Percentiles rank a stretch among this genome's conserved stretches.
These are phyloP conservation scores for Ophion costatus DNA, from an alignment of 2,888 invertebrate genomes.

Conservation along the genomic window DNA sequence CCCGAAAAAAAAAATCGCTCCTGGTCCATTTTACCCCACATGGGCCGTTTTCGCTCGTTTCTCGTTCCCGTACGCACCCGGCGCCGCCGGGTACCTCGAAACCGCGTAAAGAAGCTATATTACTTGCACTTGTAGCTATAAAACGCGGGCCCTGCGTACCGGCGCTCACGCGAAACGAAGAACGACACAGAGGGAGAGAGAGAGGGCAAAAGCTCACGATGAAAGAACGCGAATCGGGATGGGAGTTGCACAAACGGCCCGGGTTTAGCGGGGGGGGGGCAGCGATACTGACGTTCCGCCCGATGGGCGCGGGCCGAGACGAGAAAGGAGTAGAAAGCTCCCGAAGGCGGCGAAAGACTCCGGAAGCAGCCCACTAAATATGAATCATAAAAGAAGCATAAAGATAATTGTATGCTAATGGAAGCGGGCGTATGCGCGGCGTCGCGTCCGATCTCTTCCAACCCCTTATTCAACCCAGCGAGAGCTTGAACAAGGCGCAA, in stretches of 20 bases:
- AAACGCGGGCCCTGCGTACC: neutral
- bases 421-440: conserved; percentile 74
- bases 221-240: conserved; percentile 22
- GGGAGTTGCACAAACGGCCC: conserved; percentile 5
- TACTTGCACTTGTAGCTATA: conserved; percentile 19
- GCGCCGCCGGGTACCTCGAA: no score
- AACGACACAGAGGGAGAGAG: neutral
- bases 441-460: conserved; percentile 68
- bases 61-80: no score
- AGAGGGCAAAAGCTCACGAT: conserved; percentile 3
- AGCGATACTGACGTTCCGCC: conserved; percentile 21
- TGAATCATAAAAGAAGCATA: conserved; percentile 79
- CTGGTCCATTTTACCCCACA: no score
- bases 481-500: conserved; percentile 15
- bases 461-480: conserved; percentile 17
- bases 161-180: neutral
- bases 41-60: no score
- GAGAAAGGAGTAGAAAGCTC: conserved; percentile 29
- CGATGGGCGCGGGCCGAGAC: neutral
- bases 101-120: conserved; percentile 30
- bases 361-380: conserved; percentile 74
- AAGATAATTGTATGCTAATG: conserved; percentile 81
- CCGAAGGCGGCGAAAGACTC: conserved; percentile 42
- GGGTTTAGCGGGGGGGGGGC: neutral
- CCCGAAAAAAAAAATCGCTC: no score